Evolutionary conservation across 2,797 vertebrate genomes (phyloP).

Genomic region (Rhodeus uyekii): DNA sequence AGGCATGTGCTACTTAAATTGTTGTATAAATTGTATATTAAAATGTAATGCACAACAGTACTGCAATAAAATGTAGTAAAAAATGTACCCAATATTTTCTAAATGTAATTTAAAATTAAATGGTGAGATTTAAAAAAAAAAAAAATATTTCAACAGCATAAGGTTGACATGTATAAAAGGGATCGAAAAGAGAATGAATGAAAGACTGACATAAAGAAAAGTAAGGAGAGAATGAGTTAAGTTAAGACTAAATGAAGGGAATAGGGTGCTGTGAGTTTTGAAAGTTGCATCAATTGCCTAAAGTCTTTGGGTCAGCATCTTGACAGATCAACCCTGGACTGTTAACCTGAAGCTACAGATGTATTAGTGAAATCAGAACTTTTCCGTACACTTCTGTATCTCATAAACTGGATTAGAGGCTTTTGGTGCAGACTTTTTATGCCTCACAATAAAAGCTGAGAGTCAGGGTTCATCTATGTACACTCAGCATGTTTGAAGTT

Average conservation of each 20-base stretch:
- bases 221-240: not conserved
- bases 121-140: too few relatives aligned
- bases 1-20: not conserved
- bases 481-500: slow-evolving; percentile 28
- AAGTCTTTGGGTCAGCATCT: not conserved
- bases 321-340: not conserved
- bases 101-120: too few relatives aligned
- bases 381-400: not conserved
- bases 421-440: not conserved
- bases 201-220: not conserved
- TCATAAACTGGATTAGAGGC: slow-evolving; percentile 4
- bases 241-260: not conserved
- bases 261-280: not conserved
- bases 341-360: slow-evolving; percentile 2
- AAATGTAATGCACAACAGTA: not conserved
- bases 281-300: slow-evolving; percentile 3
- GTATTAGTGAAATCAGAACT: slow-evolving; percentile 1
- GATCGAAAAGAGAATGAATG: not conserved
- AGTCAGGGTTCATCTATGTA: not conserved
- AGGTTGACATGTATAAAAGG: not conserved
- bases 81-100: not conserved
- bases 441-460: not conserved
- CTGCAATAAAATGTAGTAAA: not conserved
- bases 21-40: not conserved
- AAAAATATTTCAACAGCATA: too few relatives aligned